These are phyloP conservation scores for Cremastobaeus sp. DNA, from an alignment of 2,888 invertebrate genomes.

Conservation along the genomic window DNA sequence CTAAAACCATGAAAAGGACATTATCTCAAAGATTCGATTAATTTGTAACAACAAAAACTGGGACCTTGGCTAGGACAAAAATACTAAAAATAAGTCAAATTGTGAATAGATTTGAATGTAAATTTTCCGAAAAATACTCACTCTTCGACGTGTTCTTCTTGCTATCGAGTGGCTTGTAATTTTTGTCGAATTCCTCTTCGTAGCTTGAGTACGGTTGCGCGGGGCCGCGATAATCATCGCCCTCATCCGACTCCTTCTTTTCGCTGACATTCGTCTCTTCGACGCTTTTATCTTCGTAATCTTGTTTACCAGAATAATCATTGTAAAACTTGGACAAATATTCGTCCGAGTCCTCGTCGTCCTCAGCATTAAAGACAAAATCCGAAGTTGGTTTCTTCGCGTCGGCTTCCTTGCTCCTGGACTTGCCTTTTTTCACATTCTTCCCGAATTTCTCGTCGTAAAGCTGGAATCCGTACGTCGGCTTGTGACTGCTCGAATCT, in stretches of 20 bases:
- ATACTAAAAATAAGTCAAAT: neutral
- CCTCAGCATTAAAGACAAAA: constrained; percentile 31
- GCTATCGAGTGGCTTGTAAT: constrained; percentile 67
- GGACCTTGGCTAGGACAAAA: no score
- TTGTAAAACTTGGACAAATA: constrained; percentile 60
- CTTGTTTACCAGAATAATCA: constrained; percentile 53
- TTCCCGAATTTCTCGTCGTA: constrained; percentile 70
- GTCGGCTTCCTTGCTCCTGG: constrained; percentile 7
- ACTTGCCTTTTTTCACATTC: constrained; percentile 59
- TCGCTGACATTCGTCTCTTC: constrained; percentile 64
- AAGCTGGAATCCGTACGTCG: constrained; percentile 62
- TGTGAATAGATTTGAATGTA: neutral
- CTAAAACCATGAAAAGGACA: no score
- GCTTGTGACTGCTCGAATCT: constrained; percentile 33
- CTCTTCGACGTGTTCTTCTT: constrained; percentile 62
- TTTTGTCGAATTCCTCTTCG: constrained; percentile 66
- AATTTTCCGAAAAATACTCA: constrained; percentile 48
- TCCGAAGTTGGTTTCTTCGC: constrained; percentile 19
- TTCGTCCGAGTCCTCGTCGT: constrained; percentile 60
- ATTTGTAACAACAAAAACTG: no score
- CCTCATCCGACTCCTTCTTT: constrained; percentile 59
- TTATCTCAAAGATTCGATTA: no score
- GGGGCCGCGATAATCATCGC: constrained; percentile 51
- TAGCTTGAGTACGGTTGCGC: constrained; percentile 52
- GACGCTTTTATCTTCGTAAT: constrained; percentile 63